Evolutionary conservation across 2,888 invertebrate genomes (phyloP), one percentile per base, ranked within the genome.

Genomic region (Bombylius major): DNA sequence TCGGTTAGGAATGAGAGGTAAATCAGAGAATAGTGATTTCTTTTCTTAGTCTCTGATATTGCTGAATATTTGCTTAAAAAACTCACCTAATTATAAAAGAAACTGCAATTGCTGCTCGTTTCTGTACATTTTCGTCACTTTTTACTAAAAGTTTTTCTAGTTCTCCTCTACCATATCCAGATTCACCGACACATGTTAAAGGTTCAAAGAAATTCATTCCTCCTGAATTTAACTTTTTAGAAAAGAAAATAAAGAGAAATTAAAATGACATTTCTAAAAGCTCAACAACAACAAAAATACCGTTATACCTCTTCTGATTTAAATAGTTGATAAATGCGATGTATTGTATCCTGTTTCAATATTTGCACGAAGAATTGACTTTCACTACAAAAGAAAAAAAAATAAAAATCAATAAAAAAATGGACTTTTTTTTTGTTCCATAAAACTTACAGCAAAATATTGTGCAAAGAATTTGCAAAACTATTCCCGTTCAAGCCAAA

Each of bases 141-240:
- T 69, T 70, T 7, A 60, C 51, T 47, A 75, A 56, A 5, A 72
- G 60, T 44, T 71, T 67, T 3, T 67, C 66, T 7, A 75, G 62
- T 62, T 75, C 72, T 13, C 72, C 74, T 57, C 70, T 69, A 51
- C 74, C 74, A 53, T 75, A 75, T 53, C 73, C 71, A 0, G 71
- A 70, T 62, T 75, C 72, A 1, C 70, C 75, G 0, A 75, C 73
- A 51, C 66, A 67, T n/a, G 69, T 69, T 3, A 75, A 63, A 0
- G 67, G 70, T 49, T 71, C 69, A 13, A 74, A 55, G 45, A 74
- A 69, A 6, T 65, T 66, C 55, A 65, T 65, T 6, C 69, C 70
- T 51, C 69, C 23, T 23, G 23, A 23, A 23, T 23, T 23, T 23
- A 23, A 23, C 23, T 23, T 23, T 23, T 23, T 23, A 23, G 23